These are phyloP conservation scores for Sphaerophoria rueppellii DNA, from an alignment of 2,888 invertebrate genomes.

Conservation along the genomic window DNA sequence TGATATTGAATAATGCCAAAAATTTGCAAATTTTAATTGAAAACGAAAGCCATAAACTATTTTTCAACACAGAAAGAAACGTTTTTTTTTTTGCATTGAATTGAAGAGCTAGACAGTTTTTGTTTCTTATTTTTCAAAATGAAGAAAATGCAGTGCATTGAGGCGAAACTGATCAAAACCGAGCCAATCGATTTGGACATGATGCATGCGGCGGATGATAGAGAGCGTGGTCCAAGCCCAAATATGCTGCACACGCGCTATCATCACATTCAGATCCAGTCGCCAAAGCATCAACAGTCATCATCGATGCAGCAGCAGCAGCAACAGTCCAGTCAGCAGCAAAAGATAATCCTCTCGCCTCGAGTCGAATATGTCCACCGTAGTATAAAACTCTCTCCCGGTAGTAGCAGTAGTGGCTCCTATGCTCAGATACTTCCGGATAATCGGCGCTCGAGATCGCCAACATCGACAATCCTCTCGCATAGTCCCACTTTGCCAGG, in stretches of 20 bases:
- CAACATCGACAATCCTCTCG: conserved; percentile 65
- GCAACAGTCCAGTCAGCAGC: conserved; percentile 66
- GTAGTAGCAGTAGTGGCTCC: conserved; percentile 44
- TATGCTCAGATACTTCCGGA: conserved; percentile 63
- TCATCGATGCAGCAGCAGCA: not conserved
- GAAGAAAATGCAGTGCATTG: conserved; percentile 80
- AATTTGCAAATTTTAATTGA: conserved; percentile 45
- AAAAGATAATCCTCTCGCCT: conserved; percentile 80
- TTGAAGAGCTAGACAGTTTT: not conserved
- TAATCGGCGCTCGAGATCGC: conserved; percentile 60
- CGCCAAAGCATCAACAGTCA: conserved; percentile 71
- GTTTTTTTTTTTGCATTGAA: conserved; percentile 5
- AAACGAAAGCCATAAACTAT: conserved; percentile 46
- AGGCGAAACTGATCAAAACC: conserved; percentile 80
- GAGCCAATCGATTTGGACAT: conserved; percentile 81
- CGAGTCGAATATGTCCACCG: conserved; percentile 78
- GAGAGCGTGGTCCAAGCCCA: conserved; percentile 60
- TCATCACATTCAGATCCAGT: conserved; percentile 80
- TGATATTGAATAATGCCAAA: conserved; percentile 61
- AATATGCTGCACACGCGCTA: conserved; percentile 75
- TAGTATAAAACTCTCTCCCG: conserved; percentile 64
- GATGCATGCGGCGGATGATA: conserved; percentile 77
- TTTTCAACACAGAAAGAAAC: conserved; percentile 24
- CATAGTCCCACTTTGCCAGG: conserved; percentile 68
- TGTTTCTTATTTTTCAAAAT: conserved; percentile 57